phyloP scores from a whole-genome alignment of 2,888 invertebrate genomes.

The Drosophila hawaiiensis region DNA sequence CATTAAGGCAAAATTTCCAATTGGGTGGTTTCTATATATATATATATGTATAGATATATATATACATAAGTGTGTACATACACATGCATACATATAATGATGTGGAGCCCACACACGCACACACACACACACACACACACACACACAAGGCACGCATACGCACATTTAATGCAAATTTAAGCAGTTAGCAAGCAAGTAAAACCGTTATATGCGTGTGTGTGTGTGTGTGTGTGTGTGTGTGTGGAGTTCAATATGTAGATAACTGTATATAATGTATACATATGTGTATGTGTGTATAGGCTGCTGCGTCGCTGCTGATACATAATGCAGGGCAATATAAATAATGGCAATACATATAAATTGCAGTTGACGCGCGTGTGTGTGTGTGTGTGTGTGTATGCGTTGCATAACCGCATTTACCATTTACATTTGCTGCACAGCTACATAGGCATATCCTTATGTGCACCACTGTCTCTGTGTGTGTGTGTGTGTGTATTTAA shows the following conservation, averaged over 20 bases:
- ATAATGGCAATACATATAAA: conserved; percentile 75
- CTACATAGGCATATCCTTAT: conserved; percentile 21
- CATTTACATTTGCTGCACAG: conserved; percentile 48
- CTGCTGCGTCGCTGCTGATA: conserved; percentile 52
- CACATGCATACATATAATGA: conserved; percentile 33
- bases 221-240: conserved; percentile 35
- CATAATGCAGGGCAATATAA: conserved; percentile 80
- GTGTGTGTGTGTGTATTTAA: conserved; percentile 16
- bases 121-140: conserved; percentile 19
- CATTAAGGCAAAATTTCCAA: conserved; percentile 75
- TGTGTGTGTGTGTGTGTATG: conserved; percentile 40
- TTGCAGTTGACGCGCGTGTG: conserved; percentile 28
- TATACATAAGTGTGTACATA: neutral
- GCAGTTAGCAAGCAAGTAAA: conserved; percentile 81
- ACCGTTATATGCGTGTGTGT: conserved; percentile 58
- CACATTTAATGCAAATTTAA: conserved; percentile 81
- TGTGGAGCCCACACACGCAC: conserved; percentile 31
- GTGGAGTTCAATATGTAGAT: conserved; percentile 31
- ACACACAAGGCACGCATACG: conserved; percentile 54
- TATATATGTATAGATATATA: conserved; percentile 14
- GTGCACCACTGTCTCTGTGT: conserved; percentile 1
- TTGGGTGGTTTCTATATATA: conserved; percentile 56
- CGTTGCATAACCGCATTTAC: conserved; percentile 75
- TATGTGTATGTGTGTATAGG: conserved; percentile 24
- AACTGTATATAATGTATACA: conserved; percentile 15